phyloP scores from a whole-genome alignment of 2,888 invertebrate genomes.

The Trachelus tabidus region DNA sequence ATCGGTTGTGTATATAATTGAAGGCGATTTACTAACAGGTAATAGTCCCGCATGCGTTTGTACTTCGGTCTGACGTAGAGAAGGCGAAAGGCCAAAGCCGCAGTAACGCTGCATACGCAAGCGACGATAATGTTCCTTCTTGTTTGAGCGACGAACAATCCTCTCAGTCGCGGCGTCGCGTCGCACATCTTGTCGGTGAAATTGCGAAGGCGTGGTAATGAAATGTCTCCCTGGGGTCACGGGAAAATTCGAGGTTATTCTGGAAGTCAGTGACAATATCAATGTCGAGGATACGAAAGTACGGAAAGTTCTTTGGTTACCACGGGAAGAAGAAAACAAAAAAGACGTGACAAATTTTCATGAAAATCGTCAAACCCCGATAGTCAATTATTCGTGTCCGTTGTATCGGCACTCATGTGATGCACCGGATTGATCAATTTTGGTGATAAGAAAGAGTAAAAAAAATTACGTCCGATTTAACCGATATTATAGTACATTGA shows the following conservation, averaged over 20 bases:
- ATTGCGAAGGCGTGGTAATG: neutral
- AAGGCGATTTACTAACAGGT: constrained; percentile 13
- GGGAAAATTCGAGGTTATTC: neutral
- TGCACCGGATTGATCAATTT: neutral
- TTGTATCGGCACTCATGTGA: neutral
- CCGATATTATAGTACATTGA: too few species aligned
- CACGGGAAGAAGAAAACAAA: neutral
- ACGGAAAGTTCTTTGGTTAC: neutral
- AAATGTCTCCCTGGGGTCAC: neutral
- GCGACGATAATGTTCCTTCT: constrained; percentile 21
- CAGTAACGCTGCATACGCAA: neutral
- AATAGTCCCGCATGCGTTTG: constrained; percentile 21
- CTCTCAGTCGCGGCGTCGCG: constrained; percentile 23
- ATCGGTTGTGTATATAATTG: neutral
- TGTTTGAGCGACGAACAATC: constrained; percentile 18
- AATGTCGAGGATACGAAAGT: neutral
- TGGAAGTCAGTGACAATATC: neutral
- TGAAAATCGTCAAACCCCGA: neutral
- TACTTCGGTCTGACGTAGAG: constrained; percentile 19
- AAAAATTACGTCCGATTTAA: neutral
- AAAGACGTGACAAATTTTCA: neutral
- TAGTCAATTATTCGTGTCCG: neutral
- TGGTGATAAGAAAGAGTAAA: neutral
- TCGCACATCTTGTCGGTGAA: constrained; percentile 14
- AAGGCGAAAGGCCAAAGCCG: constrained; percentile 18